Base-by-base conservation (phyloP, 1,140 invertebrate genomes). In the Caenorhabditis inopinata region DNA sequence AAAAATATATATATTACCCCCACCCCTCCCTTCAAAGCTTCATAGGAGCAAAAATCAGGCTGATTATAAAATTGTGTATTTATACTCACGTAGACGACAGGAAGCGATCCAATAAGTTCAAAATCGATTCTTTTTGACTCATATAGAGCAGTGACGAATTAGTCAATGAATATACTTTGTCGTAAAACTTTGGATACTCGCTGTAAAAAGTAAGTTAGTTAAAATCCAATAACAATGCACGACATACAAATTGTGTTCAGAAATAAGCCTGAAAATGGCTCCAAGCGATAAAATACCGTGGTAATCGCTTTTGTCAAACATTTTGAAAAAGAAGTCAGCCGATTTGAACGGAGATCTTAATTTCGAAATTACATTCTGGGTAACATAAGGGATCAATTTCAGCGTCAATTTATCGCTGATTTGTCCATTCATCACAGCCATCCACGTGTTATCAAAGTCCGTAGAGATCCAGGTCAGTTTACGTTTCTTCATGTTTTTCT, bases 171-270 rank as follows among this genome's bases (percentile, higher is more conserved):
- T 98, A 98, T 4, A 98, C 90, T 87, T 97, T 95, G 73, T 92
- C 92, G 89, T 95, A 98, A 86, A 98, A 95, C 89, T 97, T 93
- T 3, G 96, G 95, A 90, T 97, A 97, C 87, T 96, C 94, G 81
- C 91, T 92, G 87, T 73, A 85, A 84, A 83, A 85, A 76, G 82
- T 29, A 76, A 35, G 18, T 83, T 46, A 53, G 76, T 42, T 14
- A 7, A 42, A 7, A 7, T 42, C 38, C 5, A 42, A 42, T 42
- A 42, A 42, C 5, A 42, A 7, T 14, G n/a, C n/a, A n/a, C n/a
- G n/a, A 7, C 91, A 91, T 89, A 92, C 89, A 98, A 92, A 90
- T 98, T 96, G 88, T 96, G 93, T 81, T 93, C 93, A 75, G 94
- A 93, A 79, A 98, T 95, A 42, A 98, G 90, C 48, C 93, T 92